phyloP scores from a whole-genome alignment of 2,888 invertebrate species.

The Scaptomyza cyrtandrae region DNA sequence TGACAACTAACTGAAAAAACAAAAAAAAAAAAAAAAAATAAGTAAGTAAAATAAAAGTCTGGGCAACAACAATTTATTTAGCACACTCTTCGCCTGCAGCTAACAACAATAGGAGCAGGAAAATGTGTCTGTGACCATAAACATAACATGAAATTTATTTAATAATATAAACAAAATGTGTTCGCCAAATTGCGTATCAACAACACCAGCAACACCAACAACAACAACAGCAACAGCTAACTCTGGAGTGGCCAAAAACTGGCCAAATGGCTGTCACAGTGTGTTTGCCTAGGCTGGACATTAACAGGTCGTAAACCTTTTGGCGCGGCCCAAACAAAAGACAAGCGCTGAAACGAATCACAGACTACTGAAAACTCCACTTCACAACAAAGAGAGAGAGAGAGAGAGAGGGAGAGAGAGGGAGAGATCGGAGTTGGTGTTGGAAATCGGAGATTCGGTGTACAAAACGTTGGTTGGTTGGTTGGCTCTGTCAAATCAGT shows the following conservation, averaged over 20 bases:
- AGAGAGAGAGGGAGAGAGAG: not conserved
- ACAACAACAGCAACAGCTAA: not conserved
- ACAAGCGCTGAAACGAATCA: constrained; percentile 73
- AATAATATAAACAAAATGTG: constrained; percentile 80
- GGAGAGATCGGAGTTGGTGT: constrained; percentile 3
- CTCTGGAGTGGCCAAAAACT: constrained; percentile 35
- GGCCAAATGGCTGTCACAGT: constrained; percentile 60
- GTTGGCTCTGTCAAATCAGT: constrained; percentile 75
- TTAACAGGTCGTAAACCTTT: constrained; percentile 82
- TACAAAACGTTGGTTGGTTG: constrained; percentile 64
- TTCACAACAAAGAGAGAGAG: too few species aligned
- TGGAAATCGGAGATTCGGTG: constrained; percentile 61
- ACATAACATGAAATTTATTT: constrained; percentile 76
- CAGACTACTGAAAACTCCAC: constrained; percentile 13
- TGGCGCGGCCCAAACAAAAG: constrained; percentile 75
- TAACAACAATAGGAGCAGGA: constrained; percentile 14
- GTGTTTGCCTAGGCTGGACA: constrained; percentile 73
- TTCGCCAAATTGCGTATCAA: constrained; percentile 76
- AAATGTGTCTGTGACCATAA: constrained; percentile 37
- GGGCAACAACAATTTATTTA: constrained; percentile 48
- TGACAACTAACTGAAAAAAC: constrained; percentile 8
- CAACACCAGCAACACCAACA: too few species aligned
- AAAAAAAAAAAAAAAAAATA: too few species aligned
- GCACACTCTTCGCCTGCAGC: constrained; percentile 47
- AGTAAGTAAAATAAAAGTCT: constrained; percentile 9